Base-by-base conservation (phyloP, 64 coral and sea anemone species). In the Trachythela sp. region DNA sequence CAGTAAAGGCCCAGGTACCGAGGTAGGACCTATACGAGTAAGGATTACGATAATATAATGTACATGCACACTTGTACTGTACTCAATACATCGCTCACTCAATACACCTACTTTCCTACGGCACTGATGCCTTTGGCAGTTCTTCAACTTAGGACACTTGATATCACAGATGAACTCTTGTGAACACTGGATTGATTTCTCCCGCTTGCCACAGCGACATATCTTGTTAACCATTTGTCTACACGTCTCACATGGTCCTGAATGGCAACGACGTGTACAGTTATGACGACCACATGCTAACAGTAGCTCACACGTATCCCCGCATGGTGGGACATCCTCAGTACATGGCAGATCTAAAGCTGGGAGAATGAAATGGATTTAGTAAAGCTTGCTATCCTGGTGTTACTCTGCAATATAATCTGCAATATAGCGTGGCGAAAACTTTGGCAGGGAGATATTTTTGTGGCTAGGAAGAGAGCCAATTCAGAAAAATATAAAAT, bases 201-300 rank as follows among this genome's bases (percentile, higher is more conserved):
- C 95, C 2, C 91, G 88, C 48, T 91, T 99, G 26, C 95, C 93
- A 87, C 95, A 99, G 32, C 93, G 88, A 77, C 95, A 99, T 36
- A 40, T 87, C 52, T 99, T 99, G 17, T 72, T 94, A 32, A 99
- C 76, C 49, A 99, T 60, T 43, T 93, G 95, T 39, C 95, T 91
- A 59, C 95, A 99, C 22, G 89, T 90, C 24, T 92, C 95, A 88
- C 95, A 99, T n/a, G 93, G 48, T 37, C 95, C 95, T 32, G 84
- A 60, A n/a, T 99, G 95, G 85, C 95, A 99, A 52, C 90, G 70
- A 51, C 91, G 84, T 38, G 95, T 95, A 43, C 95, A 99, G 48
- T 91, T 88, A 86, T 99, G 95, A 85, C 89, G 89, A 9, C 89
- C 86, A 84, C 95, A 99, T 41, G 89, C 84, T 43, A 99, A 92